A percentile compares a stretch with the other conserved stretches of the same genome.
Conservation (phyloP, 2,888 invertebrate species). For the Brachycybe producta region DNA sequence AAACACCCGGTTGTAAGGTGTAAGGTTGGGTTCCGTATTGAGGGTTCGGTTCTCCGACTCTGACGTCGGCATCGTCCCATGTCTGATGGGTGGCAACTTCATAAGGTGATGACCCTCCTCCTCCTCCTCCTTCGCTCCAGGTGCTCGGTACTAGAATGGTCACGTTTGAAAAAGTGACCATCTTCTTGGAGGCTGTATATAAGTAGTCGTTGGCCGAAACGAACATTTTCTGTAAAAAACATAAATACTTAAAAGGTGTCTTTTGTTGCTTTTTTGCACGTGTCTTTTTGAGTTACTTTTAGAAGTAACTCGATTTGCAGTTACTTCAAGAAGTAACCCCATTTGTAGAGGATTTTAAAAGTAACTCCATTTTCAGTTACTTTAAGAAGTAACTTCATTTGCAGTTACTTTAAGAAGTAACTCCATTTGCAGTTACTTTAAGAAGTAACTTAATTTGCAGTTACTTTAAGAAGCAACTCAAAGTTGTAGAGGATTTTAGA, state of each 20-base stretch:
- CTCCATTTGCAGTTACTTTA: no score
- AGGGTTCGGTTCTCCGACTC: slow-evolving; percentile 38
- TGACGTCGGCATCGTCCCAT: slow-evolving; percentile 39
- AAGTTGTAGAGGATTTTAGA: no score
- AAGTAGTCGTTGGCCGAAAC: slow-evolving; percentile 3
- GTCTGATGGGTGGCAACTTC: slow-evolving; percentile 14
- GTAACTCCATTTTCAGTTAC: no score
- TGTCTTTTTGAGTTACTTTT: no score
- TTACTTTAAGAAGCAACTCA: no score
- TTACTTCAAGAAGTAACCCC: no score
- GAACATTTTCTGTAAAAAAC: slow-evolving; percentile 10
- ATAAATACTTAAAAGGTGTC: neutral
- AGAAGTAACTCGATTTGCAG: no score
- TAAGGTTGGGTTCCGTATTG: slow-evolving; percentile 42
- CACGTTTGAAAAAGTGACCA: slow-evolving; percentile 44
- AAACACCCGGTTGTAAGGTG: slow-evolving; percentile 49
- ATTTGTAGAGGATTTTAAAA: no score
- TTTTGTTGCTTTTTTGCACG: no score
- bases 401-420: no score
- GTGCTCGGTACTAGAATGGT: slow-evolving; percentile 46
- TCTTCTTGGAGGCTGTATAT: slow-evolving; percentile 41
- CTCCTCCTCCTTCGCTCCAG: slow-evolving; percentile 40
- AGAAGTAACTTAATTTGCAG: no score
- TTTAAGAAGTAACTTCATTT: no score
- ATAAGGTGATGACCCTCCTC: neutral